These are phyloP conservation scores for Orchesellides sinensis DNA, from an alignment of 2,888 invertebrate species.

Conservation along the genomic window DNA sequence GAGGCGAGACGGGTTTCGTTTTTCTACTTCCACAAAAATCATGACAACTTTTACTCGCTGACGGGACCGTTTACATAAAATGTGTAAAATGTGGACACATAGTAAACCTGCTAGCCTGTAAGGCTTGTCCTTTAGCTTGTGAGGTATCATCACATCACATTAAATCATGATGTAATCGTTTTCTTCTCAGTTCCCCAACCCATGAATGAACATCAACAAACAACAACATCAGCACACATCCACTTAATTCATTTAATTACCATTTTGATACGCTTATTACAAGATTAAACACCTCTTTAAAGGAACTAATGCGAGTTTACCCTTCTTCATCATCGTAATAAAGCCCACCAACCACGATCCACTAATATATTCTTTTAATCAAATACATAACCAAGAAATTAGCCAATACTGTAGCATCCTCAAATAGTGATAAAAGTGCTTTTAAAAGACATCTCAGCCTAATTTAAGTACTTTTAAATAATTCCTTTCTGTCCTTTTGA, in stretches of 20 bases:
- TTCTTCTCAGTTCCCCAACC: constrained; percentile 19
- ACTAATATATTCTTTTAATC: no score
- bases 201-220: not conserved
- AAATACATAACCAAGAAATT: no score
- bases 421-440: no score
- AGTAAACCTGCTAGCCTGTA: not conserved
- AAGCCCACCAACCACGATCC: constrained; percentile 25
- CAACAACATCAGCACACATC: constrained; percentile 1
- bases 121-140: constrained; percentile 43
- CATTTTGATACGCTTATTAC: constrained; percentile 57
- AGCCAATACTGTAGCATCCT: no score
- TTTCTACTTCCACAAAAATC: not conserved
- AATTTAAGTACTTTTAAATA: not conserved
- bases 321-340: not conserved
- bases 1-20: not conserved
- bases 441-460: no score
- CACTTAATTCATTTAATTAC: constrained; percentile 58
- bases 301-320: not conserved
- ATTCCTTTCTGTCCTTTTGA: not conserved
- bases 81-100: not conserved
- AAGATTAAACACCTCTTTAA: constrained; percentile 45
- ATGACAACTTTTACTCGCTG: constrained; percentile 29
- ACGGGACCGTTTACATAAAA: not conserved
- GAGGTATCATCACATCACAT: constrained; percentile 36
- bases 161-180: constrained; percentile 65